Evolutionary conservation across 2,797 vertebrate genomes (phyloP).

Genomic region (Astyanax mexicanus): DNA sequence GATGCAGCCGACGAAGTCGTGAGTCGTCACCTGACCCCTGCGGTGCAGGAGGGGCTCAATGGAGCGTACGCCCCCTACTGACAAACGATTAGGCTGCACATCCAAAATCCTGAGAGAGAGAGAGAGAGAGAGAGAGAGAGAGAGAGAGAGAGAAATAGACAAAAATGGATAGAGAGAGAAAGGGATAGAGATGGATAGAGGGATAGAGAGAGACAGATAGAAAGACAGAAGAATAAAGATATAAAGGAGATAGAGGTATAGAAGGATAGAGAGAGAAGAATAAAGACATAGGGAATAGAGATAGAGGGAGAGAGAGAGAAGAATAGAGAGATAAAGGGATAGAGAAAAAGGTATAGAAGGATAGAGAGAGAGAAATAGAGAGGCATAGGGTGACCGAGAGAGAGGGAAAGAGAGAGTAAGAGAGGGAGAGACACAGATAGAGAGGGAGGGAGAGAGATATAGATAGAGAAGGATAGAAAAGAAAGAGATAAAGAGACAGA

Average conservation of each 20-base stretch:
- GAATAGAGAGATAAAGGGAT: constrained; percentile 34
- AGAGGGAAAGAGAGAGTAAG: constrained; percentile 24
- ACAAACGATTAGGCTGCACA: constrained; percentile 93
- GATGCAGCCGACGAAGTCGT: constrained; percentile 97
- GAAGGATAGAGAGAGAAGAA: constrained; percentile 19
- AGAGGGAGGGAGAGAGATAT: constrained; percentile 27
- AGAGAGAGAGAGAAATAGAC: constrained; percentile 22
- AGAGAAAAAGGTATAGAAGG: too few species aligned
- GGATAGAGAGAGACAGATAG: constrained; percentile 38
- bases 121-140: constrained; percentile 38
- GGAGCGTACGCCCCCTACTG: constrained; percentile 91
- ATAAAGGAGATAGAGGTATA: too few species aligned
- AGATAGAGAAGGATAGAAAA: constrained; percentile 6
- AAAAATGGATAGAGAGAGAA: constrained; percentile 20
- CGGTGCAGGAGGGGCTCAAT: constrained; percentile 91
- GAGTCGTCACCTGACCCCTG: constrained; percentile 90
- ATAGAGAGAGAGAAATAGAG: constrained; percentile 12
- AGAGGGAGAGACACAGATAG: constrained; percentile 35
- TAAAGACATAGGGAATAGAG: constrained; percentile 30
- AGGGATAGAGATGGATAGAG: constrained; percentile 21
- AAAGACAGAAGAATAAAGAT: constrained; percentile 28
- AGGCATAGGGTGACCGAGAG: too few species aligned
- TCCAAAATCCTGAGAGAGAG: constrained; percentile 88
- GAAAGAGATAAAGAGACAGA: constrained; percentile 36
- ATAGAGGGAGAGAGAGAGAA: constrained; percentile 23